Conservation (phyloP, 2,888 invertebrate species). For the Julus scanicus region DNA sequence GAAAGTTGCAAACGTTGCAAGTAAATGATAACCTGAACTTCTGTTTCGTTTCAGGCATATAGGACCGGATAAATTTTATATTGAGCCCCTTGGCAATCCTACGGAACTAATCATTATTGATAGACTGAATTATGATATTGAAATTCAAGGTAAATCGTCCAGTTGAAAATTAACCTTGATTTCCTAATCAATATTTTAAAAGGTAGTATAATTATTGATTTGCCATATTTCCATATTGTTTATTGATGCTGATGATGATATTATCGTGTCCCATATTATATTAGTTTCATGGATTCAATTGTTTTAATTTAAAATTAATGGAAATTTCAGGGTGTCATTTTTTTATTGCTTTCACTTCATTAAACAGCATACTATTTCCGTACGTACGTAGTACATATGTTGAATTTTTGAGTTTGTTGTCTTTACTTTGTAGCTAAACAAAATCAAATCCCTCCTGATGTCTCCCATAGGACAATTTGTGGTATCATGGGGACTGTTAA, state of each 20-base stretch:
- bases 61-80: constrained; percentile 88
- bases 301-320: background rate
- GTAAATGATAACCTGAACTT: background rate
- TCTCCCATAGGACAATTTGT: constrained; percentile 76
- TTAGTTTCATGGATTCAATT: background rate
- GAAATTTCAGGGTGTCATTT: background rate
- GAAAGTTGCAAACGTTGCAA: constrained; percentile 14
- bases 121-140: constrained; percentile 79
- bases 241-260: background rate
- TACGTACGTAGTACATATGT: constrained; percentile 53
- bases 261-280: background rate
- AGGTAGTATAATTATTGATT: too few relatives aligned
- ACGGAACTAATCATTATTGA: constrained; percentile 86
- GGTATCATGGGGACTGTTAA: constrained; percentile 89
- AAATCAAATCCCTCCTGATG: constrained; percentile 74
- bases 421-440: constrained; percentile 67
- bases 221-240: background rate
- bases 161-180: too few relatives aligned
- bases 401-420: constrained; percentile 57
- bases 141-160: constrained; percentile 73
- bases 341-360: background rate
- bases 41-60: constrained; percentile 70
- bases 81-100: constrained; percentile 81
- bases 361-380: constrained; percentile 50
- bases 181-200: too few relatives aligned